A percentile compares a stretch with the other conserved stretches of the same genome.
These are phyloP conservation scores for Macroglossus sobrinus DNA, from an alignment of 2,113 vertebrate genomes.

Conservation along the genomic window DNA sequence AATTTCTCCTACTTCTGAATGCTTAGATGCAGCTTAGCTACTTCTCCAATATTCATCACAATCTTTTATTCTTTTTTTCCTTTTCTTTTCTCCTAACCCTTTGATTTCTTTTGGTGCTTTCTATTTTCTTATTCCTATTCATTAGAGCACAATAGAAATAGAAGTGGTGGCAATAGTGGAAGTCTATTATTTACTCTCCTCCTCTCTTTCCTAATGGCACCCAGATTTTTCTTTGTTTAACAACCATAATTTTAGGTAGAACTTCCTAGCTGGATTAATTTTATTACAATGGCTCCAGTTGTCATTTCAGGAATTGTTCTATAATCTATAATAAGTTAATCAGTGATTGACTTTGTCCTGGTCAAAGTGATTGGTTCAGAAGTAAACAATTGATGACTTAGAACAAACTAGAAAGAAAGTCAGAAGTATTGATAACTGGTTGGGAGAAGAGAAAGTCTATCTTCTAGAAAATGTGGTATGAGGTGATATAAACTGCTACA, in stretches of 20 bases:
- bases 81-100: neutral
- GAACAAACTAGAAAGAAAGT: neutral
- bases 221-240: neutral
- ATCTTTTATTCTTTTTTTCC: neutral
- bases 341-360: neutral
- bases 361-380: neutral
- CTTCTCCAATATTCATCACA: neutral
- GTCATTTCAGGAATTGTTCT: neutral
- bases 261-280: neutral
- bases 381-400: neutral
- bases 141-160: neutral
- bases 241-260: neutral
- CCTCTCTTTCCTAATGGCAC: neutral
- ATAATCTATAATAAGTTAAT: neutral
- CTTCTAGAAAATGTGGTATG: neutral
- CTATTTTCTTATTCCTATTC: neutral
- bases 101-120: neutral
- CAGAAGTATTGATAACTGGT: neutral
- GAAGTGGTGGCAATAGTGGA: neutral
- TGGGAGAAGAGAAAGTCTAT: neutral
- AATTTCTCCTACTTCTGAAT: neutral
- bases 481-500: neutral
- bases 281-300: neutral
- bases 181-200: neutral
- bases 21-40: neutral